Evolutionary conservation across 1,140 invertebrate genomes (phyloP).

Genomic region (Monochamus saltuarius): DNA sequence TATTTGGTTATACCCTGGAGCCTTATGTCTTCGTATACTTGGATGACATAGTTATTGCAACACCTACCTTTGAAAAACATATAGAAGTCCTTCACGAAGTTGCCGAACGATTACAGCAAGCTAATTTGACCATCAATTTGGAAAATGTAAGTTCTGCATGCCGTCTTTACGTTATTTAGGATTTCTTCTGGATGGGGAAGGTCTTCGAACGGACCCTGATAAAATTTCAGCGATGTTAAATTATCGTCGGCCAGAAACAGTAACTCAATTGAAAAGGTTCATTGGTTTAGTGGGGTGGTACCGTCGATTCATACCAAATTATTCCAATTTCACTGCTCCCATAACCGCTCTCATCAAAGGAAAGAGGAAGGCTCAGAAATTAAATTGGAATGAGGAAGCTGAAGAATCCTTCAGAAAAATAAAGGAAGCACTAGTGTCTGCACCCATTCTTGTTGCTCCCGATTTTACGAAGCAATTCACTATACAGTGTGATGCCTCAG

Average conservation of each 20-base stretch:
- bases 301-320: constrained; percentile 47
- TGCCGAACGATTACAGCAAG: too few relatives aligned
- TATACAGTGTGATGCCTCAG: constrained; percentile 7
- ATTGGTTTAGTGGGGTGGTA: constrained; percentile 47
- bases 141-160: constrained; percentile 43
- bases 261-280: constrained; percentile 39
- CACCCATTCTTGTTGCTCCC: constrained; percentile 16
- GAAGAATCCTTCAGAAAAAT: constrained; percentile 45
- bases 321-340: constrained; percentile 45
- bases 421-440: constrained; percentile 32
- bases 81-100: too few relatives aligned
- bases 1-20: constrained; percentile 30
- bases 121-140: too few relatives aligned
- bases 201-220: constrained; percentile 39
- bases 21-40: constrained; percentile 35
- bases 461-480: constrained; percentile 6
- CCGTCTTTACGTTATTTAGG: constrained; percentile 47
- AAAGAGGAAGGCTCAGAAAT: constrained; percentile 11
- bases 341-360: constrained; percentile 40
- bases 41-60: too few relatives aligned
- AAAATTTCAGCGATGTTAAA: constrained; percentile 32
- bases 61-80: too few relatives aligned
- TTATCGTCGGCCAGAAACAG: constrained; percentile 37
- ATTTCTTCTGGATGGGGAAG: constrained; percentile 40
- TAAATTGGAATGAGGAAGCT: constrained; percentile 39